Base-by-base conservation (phyloP, 2,113 vertebrate genomes). In the Pagrus major region DNA sequence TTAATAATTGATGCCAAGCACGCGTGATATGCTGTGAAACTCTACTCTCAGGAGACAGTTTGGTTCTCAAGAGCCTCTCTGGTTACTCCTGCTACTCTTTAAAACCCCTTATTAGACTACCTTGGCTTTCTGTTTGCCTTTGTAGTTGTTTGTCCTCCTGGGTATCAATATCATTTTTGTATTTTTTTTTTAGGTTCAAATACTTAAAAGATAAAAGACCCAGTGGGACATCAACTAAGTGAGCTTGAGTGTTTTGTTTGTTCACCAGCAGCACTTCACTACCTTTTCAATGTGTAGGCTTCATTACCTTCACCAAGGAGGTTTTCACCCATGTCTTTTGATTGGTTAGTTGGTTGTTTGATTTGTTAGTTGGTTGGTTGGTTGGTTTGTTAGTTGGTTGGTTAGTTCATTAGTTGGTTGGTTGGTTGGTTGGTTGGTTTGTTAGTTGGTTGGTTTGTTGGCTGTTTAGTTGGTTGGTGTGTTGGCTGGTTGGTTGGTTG, bases 1-100 rank as follows among this genome's bases (percentile, higher is more conserved):
- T 96, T 92, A 96, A 86, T 95, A 94, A 96, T 94, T 92, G 75
- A 95, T 94, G 75, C 44, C 35, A 49, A 83, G 82, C 16, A 39
- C 78, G 86, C 27, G 56, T 52, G 89, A 90, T 81, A 8, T 87
- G 55, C 79, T 79, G 81, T 92, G 92, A 94, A 93, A 96, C 84
- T 90, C 7, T 92, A 93, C 91, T 93, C 82, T 84, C 80, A 73
- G 86, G 72, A 86, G 67, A 82, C 88, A 84, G 86, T 82, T 86
- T 44, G 44, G 67, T 56, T 77, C 86, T 93, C 83, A 83, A 87
- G 86, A 88, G 86, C 76, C 77, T 89, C 93, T 91, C 88, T 83
- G 73, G 84, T 93, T 93, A 84, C 87, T 83, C 78, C 52, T 76
- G 47, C 37, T 52, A 18, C 23, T 61, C 54, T 56, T 83, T 31